These are phyloP conservation scores for Aphaenogaster floridana DNA, from an alignment of 1,140 invertebrate genomes.

Conservation along the genomic window DNA sequence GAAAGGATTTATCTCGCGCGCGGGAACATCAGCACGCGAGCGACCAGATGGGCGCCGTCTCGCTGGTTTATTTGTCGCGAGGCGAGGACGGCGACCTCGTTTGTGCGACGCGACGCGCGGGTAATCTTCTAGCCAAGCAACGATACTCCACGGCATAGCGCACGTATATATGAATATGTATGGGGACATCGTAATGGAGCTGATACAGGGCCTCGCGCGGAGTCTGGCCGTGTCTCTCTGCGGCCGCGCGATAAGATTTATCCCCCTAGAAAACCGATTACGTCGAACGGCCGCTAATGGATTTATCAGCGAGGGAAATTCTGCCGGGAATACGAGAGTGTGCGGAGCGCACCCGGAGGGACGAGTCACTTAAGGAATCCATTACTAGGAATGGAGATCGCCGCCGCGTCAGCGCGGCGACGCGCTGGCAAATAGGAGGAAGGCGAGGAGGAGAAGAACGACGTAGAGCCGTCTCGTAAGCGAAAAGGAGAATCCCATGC, in stretches of 20 bases:
- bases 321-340: background rate
- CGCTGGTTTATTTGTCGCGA: constrained; percentile 38
- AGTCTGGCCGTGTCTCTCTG: background rate
- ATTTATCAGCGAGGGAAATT: constrained; percentile 34
- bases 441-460: background rate
- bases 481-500: background rate
- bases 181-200: constrained; percentile 1
- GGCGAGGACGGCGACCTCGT: constrained; percentile 45
- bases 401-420: background rate
- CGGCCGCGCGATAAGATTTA: constrained; percentile 39
- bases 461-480: background rate
- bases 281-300: constrained; percentile 36
- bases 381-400: constrained; percentile 25
- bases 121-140: constrained; percentile 18
- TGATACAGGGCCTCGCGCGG: background rate
- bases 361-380: constrained; percentile 1
- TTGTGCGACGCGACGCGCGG: background rate
- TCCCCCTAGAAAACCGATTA: constrained; percentile 27
- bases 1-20: constrained; percentile 12
- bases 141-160: background rate
- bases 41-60: constrained; percentile 9
- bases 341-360: background rate
- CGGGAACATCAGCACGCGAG: constrained; percentile 9
- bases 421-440: background rate
- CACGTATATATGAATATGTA: constrained; percentile 32